Evolutionary conservation across 1,140 invertebrate species (phyloP), one percentile per base, ranked within the genome.

Genomic region (Melitaea cinxia): DNA sequence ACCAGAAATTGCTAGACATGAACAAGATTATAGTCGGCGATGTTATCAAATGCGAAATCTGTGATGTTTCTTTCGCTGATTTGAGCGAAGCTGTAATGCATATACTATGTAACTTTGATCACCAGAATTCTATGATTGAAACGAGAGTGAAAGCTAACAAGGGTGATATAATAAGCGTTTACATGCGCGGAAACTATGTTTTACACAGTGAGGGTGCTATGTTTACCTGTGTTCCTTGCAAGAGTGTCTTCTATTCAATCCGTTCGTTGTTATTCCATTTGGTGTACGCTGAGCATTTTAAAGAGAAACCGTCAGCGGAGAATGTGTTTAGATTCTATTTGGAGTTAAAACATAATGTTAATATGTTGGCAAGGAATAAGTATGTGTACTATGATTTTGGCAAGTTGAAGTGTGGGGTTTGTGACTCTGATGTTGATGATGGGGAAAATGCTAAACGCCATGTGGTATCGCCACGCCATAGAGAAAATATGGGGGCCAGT

Each of bases 401-500:
- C 5, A 79, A 73, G 53, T 59, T 90, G 23, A 85, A 78, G 45
- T 90, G 88, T 68, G 86, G 85, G 7, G 82, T 88, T 0, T 90
- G 88, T 39, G 82, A 85, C 4, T 57, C 63, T 1, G 82, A 88
- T 50, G 15, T 90, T 0, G 78, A 79, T 0, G 82, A 85, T 4
- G 76, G 73, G 0, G 88, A 90, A 75, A 90, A 88, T 9, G 88
- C 88, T 0, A 90, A 90, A 56, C 75, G 76, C 2, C 88, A 90
- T 39, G 86, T 90, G 10, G 74, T 86, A 17, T 88, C 86, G 0
- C 33, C 74, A 4, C 73, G 80, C 6, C 88, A 90, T 54, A 81
- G 78, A 50, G 88, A 90, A 53, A 88, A 82, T 42, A 90, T 90
- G 86, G 86, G 86, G 76, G 83, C 85, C 82, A 87, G 80, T 76